A percentile compares a stretch with the other conserved stretches of the same genome.
phyloP scores from a whole-genome alignment of 2,113 vertebrate genomes.

The Laticauda laticaudata region DNA sequence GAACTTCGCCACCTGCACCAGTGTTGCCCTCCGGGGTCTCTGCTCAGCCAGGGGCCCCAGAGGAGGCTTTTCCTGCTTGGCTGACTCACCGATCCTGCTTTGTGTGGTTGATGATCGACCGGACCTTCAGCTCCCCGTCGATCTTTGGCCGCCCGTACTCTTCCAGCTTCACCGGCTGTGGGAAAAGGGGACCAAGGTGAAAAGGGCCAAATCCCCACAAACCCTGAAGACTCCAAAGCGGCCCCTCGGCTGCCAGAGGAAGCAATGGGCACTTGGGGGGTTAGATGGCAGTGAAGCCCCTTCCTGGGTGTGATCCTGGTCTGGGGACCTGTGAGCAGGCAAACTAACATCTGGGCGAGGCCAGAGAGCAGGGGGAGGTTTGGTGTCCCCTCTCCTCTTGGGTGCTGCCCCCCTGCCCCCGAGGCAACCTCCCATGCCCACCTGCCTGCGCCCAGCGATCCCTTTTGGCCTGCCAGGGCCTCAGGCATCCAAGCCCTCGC shows the following conservation, averaged over 20 bases:
- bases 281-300: not conserved
- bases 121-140: constrained; percentile 94
- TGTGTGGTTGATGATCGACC: constrained; percentile 90
- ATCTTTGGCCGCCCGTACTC: constrained; percentile 96
- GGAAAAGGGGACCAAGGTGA: not conserved
- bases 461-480: too few relatives aligned
- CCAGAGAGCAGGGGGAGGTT: not conserved
- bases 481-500: too few relatives aligned
- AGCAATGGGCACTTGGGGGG: not conserved
- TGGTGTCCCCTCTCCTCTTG: not conserved
- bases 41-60: not conserved
- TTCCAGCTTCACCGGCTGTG: constrained; percentile 92
- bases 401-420: not conserved
- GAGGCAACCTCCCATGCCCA: not conserved
- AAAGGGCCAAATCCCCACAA: not conserved
- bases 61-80: rapidly evolving
- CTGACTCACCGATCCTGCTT: constrained; percentile 91
- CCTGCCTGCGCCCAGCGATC: not conserved
- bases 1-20: not conserved
- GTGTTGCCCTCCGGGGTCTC: not conserved
- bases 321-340: not conserved
- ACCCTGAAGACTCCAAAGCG: too few relatives aligned
- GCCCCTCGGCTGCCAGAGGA: not conserved
- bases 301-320: not conserved
- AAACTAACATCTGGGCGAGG: not conserved